phyloP scores from a whole-genome alignment of 2,888 invertebrate genomes.

The Junonia oenone region DNA sequence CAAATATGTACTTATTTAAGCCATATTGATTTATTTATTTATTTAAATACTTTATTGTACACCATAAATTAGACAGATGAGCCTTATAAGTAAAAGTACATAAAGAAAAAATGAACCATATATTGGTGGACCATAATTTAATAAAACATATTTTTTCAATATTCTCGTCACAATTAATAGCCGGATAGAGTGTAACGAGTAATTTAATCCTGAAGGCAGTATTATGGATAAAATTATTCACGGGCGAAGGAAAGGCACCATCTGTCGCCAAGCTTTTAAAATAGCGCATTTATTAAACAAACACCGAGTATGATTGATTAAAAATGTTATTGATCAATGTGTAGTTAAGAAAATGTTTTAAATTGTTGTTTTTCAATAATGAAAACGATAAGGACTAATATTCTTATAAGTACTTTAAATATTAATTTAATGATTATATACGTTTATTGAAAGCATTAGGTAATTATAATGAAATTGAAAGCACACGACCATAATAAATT shows the following conservation, averaged over 20 bases:
- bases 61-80: too few species aligned
- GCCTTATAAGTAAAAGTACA: too few species aligned
- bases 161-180: conserved; percentile 4
- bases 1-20: too few species aligned
- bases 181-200: conserved; percentile 1
- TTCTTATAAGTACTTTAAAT: too few species aligned
- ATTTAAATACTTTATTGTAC: too few species aligned
- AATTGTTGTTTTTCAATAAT: background rate
- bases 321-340: conserved; percentile 1
- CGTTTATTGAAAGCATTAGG: too few species aligned
- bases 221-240: conserved; percentile 13
- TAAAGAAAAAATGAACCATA: too few species aligned
- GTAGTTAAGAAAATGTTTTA: background rate
- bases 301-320: conserved; percentile 7
- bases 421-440: too few species aligned
- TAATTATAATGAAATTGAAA: too few species aligned
- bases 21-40: too few species aligned
- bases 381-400: too few species aligned
- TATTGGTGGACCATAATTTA: background rate
- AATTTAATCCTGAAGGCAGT: conserved; percentile 6
- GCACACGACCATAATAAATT: too few species aligned
- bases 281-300: conserved; percentile 11
- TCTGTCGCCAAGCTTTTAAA: conserved; percentile 14
- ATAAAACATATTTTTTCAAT: background rate
- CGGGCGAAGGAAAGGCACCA: conserved; percentile 5